Evolutionary conservation across 2,113 vertebrate genomes (phyloP).

Genomic region (Nibea albiflora): DNA sequence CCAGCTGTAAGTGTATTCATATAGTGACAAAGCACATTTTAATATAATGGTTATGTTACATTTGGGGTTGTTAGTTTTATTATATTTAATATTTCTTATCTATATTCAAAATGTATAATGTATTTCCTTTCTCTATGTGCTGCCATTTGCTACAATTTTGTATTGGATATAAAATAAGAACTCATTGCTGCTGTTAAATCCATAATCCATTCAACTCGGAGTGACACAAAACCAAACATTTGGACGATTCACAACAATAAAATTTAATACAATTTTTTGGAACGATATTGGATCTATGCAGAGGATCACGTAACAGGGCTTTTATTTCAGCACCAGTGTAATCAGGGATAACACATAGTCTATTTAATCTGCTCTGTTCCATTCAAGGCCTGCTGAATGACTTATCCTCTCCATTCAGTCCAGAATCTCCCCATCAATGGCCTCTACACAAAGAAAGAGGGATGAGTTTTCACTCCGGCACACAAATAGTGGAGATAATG

Average conservation of each 20-base stretch:
- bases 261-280: background rate
- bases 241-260: background rate
- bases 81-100: background rate
- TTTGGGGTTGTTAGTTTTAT: background rate
- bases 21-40: background rate
- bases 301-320: constrained; percentile 51
- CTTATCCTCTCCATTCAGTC: constrained; percentile 66
- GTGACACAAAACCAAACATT: background rate
- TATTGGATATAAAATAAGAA: too few species aligned
- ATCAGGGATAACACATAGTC: constrained; percentile 58
- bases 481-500: constrained; percentile 19
- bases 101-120: background rate
- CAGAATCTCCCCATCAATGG: constrained; percentile 62
- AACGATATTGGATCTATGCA: background rate
- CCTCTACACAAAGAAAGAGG: constrained; percentile 63
- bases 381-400: constrained; percentile 64
- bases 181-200: background rate
- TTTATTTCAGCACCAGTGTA: constrained; percentile 49
- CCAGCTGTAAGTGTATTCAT: background rate
- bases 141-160: background rate
- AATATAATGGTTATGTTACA: too few species aligned
- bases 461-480: constrained; percentile 55
- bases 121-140: background rate
- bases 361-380: constrained; percentile 66
- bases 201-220: background rate